Evolutionary conservation across 2,113 vertebrate species (phyloP).

Genomic region (Menura novaehollandiae): DNA sequence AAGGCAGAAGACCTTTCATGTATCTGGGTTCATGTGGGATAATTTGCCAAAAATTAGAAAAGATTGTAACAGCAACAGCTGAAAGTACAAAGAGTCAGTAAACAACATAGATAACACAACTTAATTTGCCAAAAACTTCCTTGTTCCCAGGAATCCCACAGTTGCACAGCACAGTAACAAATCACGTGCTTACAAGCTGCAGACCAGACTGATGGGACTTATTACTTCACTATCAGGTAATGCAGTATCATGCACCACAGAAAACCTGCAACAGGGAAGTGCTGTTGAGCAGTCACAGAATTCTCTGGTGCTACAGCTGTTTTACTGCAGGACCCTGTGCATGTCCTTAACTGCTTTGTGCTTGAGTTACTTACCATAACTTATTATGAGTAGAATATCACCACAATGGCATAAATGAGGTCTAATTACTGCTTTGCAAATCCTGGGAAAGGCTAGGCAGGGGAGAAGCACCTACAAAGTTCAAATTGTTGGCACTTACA

Average conservation of each 20-base stretch:
- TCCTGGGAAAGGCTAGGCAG: neutral
- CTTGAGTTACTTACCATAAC: neutral
- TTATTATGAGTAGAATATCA: neutral
- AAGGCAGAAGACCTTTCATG: neutral
- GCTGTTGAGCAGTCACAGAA: neutral
- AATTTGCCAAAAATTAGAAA: neutral
- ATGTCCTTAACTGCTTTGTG: neutral
- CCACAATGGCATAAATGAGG: neutral
- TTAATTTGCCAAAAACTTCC: neutral
- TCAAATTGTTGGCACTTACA: neutral
- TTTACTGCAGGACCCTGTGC: neutral
- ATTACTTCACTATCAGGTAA: neutral
- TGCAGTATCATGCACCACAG: fast-evolving
- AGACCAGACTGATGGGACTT: neutral
- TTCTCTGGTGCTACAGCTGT: neutral
- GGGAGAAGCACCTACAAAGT: neutral
- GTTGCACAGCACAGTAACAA: neutral
- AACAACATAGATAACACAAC: fast-evolving
- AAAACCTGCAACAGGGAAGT: neutral
- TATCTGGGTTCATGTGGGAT: neutral
- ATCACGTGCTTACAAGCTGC: neutral
- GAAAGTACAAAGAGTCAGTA: neutral
- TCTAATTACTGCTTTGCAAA: neutral
- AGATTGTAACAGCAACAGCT: neutral
- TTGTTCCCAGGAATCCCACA: neutral